These are phyloP conservation scores for Esperia sulphurella DNA, from an alignment of 2,888 invertebrate genomes.

Conservation along the genomic window DNA sequence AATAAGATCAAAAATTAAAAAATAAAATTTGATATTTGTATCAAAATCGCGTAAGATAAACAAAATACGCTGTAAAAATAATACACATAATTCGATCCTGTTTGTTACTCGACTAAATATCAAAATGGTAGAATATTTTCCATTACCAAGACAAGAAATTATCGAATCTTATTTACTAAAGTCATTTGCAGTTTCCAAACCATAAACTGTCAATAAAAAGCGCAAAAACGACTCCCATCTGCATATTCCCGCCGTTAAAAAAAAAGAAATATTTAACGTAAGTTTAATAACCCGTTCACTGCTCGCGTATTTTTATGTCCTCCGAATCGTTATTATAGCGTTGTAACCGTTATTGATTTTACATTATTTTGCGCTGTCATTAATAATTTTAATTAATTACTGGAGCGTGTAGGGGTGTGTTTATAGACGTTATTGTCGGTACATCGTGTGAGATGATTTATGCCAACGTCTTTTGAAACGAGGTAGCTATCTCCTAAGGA, in stretches of 20 bases:
- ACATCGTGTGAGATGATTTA: constrained; percentile 64
- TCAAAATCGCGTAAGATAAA: too few species aligned
- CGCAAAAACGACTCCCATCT: constrained; percentile 37
- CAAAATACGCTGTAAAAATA: too few species aligned
- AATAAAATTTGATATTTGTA: too few species aligned
- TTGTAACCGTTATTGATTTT: constrained; percentile 56
- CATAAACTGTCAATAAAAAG: constrained; percentile 75
- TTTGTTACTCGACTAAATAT: not conserved
- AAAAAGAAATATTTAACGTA: constrained; percentile 32
- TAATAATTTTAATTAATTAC: constrained; percentile 76
- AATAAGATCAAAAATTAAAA: too few species aligned
- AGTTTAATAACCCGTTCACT: constrained; percentile 50
- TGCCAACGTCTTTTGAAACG: constrained; percentile 41
- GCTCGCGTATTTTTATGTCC: constrained; percentile 19
- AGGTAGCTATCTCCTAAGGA: constrained; percentile 28
- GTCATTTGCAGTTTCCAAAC: constrained; percentile 70
- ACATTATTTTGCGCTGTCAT: constrained; percentile 67
- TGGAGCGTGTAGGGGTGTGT: constrained; percentile 34
- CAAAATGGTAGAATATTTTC: not conserved
- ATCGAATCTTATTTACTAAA: constrained; percentile 55
- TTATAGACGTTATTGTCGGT: constrained; percentile 46
- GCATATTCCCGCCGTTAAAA: constrained; percentile 41
- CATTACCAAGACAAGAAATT: constrained; percentile 17
- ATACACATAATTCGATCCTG: not conserved
- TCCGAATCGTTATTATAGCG: constrained; percentile 2